These are phyloP conservation scores for Sebastes miniatus DNA, from an alignment of 2,797 vertebrate genomes.

Conservation along the genomic window DNA sequence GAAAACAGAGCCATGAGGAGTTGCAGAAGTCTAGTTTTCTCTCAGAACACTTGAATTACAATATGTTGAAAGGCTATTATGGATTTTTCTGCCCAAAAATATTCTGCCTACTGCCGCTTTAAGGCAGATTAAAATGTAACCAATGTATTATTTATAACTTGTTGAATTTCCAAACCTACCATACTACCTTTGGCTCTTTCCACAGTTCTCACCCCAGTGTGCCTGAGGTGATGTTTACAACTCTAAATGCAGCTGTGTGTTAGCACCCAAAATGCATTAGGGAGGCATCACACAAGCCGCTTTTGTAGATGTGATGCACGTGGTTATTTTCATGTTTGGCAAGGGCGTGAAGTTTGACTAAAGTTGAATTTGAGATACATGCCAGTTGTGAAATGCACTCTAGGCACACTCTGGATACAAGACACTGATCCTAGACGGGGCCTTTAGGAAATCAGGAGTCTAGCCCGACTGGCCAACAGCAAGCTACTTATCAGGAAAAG, in stretches of 20 bases:
- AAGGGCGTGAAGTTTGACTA: neutral
- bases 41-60: too few relatives aligned
- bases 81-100: neutral
- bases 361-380: neutral
- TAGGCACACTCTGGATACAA: neutral
- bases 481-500: neutral
- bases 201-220: neutral
- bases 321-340: neutral
- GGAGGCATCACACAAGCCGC: neutral
- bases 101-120: neutral
- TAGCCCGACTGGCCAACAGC: too few relatives aligned
- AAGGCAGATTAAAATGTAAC: neutral
- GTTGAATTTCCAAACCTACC: neutral
- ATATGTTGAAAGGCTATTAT: too few relatives aligned
- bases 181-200: neutral
- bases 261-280: neutral
- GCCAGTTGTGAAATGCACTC: neutral
- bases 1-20: too few relatives aligned
- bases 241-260: constrained; percentile 2
- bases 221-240: neutral
- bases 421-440: neutral
- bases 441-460: neutral
- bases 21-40: too few relatives aligned
- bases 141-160: neutral
- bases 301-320: neutral